Conservation (phyloP, 53 echinoderm and acorn worm genomes). For the Henricia sp. region DNA sequence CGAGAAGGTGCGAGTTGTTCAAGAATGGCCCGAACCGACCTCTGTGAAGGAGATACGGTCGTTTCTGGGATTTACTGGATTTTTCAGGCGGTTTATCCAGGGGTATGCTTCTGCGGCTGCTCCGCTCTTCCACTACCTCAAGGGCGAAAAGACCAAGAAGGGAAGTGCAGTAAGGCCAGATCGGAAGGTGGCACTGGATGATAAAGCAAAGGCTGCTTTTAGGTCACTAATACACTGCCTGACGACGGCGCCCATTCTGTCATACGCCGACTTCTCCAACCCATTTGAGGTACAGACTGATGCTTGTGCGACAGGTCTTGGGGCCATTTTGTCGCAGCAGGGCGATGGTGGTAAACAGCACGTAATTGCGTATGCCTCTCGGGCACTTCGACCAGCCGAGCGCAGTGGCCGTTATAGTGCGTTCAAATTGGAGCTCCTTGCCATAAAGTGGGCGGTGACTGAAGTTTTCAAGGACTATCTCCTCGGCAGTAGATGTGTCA, state of each 20-base stretch:
- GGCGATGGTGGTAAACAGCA: background rate
- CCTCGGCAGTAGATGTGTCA: background rate
- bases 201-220: constrained; percentile 31
- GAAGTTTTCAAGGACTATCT: constrained; percentile 57
- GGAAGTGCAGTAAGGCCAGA: background rate
- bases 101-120: background rate
- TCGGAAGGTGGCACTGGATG: background rate
- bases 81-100: constrained; percentile 15
- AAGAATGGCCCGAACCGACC: constrained; percentile 14
- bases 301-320: constrained; percentile 41
- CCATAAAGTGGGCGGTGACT: constrained; percentile 39
- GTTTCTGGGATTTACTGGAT: constrained; percentile 29
- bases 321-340: constrained; percentile 47
- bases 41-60: constrained; percentile 3
- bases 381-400: constrained; percentile 37
- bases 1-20: background rate
- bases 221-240: constrained; percentile 1
- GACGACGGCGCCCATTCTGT: constrained; percentile 36
- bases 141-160: background rate
- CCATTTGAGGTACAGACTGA: constrained; percentile 56
- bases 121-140: constrained; percentile 12
- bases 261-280: constrained; percentile 50
- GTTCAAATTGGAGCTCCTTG: constrained; percentile 50
- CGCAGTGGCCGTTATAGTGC: constrained; percentile 53
- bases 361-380: constrained; percentile 42